phyloP scores from a whole-genome alignment of 1,140 invertebrate species.

The Drosophila bocqueti region DNA sequence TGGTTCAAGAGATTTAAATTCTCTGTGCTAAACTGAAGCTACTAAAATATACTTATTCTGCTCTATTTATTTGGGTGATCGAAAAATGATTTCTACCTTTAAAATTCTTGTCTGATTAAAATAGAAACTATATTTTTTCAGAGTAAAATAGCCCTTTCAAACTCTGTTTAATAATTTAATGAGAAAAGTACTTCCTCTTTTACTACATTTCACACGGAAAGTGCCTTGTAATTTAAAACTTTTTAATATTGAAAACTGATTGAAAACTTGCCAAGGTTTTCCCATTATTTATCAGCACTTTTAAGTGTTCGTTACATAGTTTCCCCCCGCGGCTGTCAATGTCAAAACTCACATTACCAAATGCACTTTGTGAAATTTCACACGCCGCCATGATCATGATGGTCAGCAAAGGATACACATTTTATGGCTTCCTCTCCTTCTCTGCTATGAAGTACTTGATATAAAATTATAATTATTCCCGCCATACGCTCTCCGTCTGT shows the following conservation, averaged over 20 bases:
- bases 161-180: neutral
- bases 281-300: constrained; percentile 14
- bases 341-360: constrained; percentile 34
- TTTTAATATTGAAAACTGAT: neutral
- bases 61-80: neutral
- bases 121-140: neutral
- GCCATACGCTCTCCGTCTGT: constrained; percentile 46
- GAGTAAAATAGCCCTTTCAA: too few relatives aligned
- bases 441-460: constrained; percentile 59
- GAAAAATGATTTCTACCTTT: neutral
- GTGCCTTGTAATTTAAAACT: neutral
- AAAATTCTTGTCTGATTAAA: neutral
- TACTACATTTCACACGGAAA: neutral
- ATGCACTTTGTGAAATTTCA: constrained; percentile 53
- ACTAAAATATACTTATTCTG: neutral
- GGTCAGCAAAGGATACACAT: constrained; percentile 67
- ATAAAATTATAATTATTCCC: constrained; percentile 81
- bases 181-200: neutral
- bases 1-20: neutral
- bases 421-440: constrained; percentile 66
- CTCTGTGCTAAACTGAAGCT: neutral
- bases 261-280: neutral
- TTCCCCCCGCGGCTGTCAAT: constrained; percentile 4
- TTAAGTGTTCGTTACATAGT: constrained; percentile 15
- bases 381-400: constrained; percentile 44